Evolutionary conservation across 2,888 invertebrate genomes (phyloP).

Genomic region (Acronicta psi): DNA sequence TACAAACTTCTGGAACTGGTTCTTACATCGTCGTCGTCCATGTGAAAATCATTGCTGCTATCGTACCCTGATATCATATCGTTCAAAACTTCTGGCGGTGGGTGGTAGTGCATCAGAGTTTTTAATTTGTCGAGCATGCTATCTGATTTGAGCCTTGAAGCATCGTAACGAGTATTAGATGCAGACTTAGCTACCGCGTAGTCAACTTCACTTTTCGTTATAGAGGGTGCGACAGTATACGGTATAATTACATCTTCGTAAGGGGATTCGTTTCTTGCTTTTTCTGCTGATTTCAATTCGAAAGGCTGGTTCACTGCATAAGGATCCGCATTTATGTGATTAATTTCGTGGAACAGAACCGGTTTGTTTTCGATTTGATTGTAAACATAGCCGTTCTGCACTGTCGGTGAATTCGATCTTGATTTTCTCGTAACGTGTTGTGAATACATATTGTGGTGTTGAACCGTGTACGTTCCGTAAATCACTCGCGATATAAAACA

Average conservation of each 20-base stretch:
- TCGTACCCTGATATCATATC: conserved; percentile 47
- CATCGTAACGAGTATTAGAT: conserved; percentile 61
- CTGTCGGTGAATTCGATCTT: conserved; percentile 59
- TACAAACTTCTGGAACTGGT: conserved; percentile 68
- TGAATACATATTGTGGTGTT: conserved; percentile 57
- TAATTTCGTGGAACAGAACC: conserved; percentile 50
- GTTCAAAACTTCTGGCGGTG: conserved; percentile 50
- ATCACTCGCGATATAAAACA: conserved; percentile 65
- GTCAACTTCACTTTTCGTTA: conserved; percentile 48
- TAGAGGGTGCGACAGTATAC: conserved; percentile 25
- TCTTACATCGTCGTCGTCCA: conserved; percentile 76
- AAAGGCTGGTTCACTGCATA: conserved; percentile 21
- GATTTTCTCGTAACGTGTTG: conserved; percentile 63
- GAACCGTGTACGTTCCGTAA: conserved; percentile 60
- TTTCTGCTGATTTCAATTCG: conserved; percentile 32
- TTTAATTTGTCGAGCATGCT: conserved; percentile 65
- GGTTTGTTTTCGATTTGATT: conserved; percentile 62
- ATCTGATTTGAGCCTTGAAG: conserved; percentile 61
- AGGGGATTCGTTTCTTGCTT: conserved; percentile 9
- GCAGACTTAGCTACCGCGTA: conserved; percentile 60
- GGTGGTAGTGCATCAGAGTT: conserved; percentile 66
- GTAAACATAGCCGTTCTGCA: conserved; percentile 63
- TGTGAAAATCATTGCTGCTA: conserved; percentile 57
- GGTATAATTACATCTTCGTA: conserved; percentile 26
- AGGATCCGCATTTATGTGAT: conserved; percentile 19